Base-by-base conservation (phyloP, 2,888 invertebrate species). In the Aporophyla nigra region DNA sequence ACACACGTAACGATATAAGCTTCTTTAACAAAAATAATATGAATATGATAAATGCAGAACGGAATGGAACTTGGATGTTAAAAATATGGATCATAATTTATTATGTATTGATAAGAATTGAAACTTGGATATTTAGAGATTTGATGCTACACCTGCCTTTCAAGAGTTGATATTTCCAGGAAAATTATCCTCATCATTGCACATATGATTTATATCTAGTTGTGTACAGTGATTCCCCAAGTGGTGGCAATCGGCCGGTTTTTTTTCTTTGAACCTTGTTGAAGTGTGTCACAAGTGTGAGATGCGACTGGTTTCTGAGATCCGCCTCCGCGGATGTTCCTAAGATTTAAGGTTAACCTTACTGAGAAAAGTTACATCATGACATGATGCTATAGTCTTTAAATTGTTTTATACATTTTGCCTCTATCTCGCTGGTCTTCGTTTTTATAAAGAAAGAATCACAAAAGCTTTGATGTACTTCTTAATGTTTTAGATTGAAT, bases 241-340 rank as follows among this genome's bases (percentile, higher is more conserved):
- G 56, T 51, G 49, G 21, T 59, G 72, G 73, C n/a, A 54, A 71
- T 72, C 78, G 71, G 68, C 71, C 66, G 74, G 70, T 84, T 90
- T 88, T 90, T n/a, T 91, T 87, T 67, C 70, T 59, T 78, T 72
- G 92, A 93, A 89, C 90, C 91, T 93, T 92, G 92, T 90, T 93
- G 90, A 92, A 92, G 92, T 94, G 87, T 95, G 94, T 94, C 95
- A 93, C 88, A 91, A 90, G 90, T 83, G 80, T 80, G 88, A 89
- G 87, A 88, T 87, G 91, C 86, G 92, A 93, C 94, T 92, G 93
- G 94, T 94, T 94, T 93, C 83, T 87, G 83, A 91, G 90, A 91
- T 92, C 87, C 91, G 89, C 86, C 82, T 86, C 76, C 79, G 72
- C 75, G 88, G 92, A 92, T 92, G 90, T 84, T 89, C 87, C 90